Conservation (phyloP, 1,140 invertebrate genomes). For the Drosophila quadrilineata region DNA sequence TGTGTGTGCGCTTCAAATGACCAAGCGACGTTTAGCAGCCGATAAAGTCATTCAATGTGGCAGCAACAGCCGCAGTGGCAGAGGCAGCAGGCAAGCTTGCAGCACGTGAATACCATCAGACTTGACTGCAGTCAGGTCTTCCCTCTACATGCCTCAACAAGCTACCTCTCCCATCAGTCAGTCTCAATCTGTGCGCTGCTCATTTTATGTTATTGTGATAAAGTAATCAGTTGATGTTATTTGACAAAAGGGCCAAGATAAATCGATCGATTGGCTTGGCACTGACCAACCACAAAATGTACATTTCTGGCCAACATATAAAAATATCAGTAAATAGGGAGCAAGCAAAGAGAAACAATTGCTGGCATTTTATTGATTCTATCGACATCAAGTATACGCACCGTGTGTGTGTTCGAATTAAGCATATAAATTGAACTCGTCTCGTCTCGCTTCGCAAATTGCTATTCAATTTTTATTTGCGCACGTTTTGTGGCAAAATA, state of each 20-base stretch:
- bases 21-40: constrained; percentile 77
- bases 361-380: constrained; percentile 66
- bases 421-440: too few relatives aligned
- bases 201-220: constrained; percentile 77
- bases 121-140: constrained; percentile 4
- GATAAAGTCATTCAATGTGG: constrained; percentile 75
- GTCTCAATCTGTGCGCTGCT: constrained; percentile 36
- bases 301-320: too few relatives aligned
- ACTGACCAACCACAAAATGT: constrained; percentile 46
- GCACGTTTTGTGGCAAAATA: constrained; percentile 54
- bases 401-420: constrained; percentile 6
- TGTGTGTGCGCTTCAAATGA: constrained; percentile 76
- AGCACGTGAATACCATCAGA: constrained; percentile 58
- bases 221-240: constrained; percentile 76
- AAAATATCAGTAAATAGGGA: neutral
- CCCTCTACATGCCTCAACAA: too few relatives aligned
- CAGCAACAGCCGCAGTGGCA: constrained; percentile 20
- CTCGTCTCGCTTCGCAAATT: constrained; percentile 5
- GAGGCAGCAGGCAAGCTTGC: too few relatives aligned
- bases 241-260: constrained; percentile 55
- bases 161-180: too few relatives aligned
- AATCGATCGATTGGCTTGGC: constrained; percentile 56
- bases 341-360: constrained; percentile 13
- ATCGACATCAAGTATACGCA: constrained; percentile 36
- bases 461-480: constrained; percentile 24